Conservation (phyloP, 2,113 vertebrate species). For the Nothoprocta pentlandii region DNA sequence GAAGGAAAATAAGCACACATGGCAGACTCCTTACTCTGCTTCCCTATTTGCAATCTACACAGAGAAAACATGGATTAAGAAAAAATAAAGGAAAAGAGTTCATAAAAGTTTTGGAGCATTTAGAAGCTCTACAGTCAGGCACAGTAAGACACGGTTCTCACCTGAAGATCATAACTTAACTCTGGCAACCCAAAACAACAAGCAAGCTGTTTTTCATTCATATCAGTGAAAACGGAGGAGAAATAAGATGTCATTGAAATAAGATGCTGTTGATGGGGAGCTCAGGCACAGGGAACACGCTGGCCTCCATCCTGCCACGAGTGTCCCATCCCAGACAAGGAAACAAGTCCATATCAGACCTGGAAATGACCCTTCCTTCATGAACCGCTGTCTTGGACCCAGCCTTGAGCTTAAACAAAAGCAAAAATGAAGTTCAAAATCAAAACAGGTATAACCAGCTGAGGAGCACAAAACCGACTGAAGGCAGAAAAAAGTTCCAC, state of each 20-base stretch:
- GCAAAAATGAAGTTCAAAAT: constrained; percentile 1
- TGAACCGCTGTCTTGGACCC: background rate
- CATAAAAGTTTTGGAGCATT: background rate
- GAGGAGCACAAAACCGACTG: background rate
- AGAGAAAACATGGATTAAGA: background rate
- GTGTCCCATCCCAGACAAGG: background rate
- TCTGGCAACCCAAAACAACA: background rate
- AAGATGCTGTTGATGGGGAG: background rate
- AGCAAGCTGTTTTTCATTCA: background rate
- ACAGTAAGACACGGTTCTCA: background rate
- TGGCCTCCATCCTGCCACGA: background rate
- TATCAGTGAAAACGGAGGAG: background rate
- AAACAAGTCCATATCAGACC: background rate
- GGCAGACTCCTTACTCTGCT: background rate
- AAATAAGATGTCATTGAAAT: background rate
- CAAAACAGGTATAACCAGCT: background rate
- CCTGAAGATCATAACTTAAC: background rate
- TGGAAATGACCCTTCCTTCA: background rate
- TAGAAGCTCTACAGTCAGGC: background rate
- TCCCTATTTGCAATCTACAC: background rate
- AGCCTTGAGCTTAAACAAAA: background rate
- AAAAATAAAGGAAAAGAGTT: background rate
- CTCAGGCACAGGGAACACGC: background rate
- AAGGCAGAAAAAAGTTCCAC: background rate
- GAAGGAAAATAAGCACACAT: background rate